Conservation (phyloP, 2,113 vertebrate genomes). For the Anguilla rostrata region DNA sequence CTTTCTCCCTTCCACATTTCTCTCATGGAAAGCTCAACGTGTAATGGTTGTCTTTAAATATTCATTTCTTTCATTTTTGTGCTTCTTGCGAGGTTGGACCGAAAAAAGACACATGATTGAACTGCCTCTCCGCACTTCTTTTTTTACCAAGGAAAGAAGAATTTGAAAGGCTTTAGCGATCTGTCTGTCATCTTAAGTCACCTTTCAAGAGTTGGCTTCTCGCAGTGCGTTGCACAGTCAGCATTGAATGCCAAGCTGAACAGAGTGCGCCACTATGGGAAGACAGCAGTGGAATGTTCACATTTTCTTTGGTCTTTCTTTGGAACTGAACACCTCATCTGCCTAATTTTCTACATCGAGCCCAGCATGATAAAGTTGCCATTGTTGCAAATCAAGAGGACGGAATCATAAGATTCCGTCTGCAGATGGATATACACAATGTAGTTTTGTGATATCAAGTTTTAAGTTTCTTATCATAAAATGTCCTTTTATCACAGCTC, state of each 20-base stretch:
- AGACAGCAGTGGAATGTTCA: not conserved
- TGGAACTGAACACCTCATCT: not conserved
- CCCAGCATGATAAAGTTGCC: conserved; percentile 1
- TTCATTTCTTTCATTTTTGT: conserved; percentile 51
- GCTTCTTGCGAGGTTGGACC: conserved; percentile 33
- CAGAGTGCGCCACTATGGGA: not conserved
- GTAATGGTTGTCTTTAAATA: conserved; percentile 54
- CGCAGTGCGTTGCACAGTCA: conserved; percentile 37
- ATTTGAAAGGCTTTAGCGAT: conserved; percentile 49
- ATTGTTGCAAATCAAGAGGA: not conserved
- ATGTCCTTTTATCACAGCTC: not conserved
- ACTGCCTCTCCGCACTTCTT: conserved; percentile 35
- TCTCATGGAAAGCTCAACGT: conserved; percentile 38
- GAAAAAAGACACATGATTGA: conserved; percentile 41
- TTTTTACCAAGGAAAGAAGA: conserved; percentile 36
- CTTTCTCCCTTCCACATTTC: conserved; percentile 12
- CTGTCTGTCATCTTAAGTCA: conserved; percentile 48
- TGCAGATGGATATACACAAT: not conserved
- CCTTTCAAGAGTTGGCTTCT: conserved; percentile 36
- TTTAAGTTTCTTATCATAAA: not conserved
- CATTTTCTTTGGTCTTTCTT: not conserved
- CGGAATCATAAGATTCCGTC: not conserved
- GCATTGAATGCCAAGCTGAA: conserved; percentile 29
- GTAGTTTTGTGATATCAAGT: not conserved
- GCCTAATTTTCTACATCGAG: not conserved